phyloP scores from a whole-genome alignment of 2,888 invertebrate species.

The Theretra japonica region DNA sequence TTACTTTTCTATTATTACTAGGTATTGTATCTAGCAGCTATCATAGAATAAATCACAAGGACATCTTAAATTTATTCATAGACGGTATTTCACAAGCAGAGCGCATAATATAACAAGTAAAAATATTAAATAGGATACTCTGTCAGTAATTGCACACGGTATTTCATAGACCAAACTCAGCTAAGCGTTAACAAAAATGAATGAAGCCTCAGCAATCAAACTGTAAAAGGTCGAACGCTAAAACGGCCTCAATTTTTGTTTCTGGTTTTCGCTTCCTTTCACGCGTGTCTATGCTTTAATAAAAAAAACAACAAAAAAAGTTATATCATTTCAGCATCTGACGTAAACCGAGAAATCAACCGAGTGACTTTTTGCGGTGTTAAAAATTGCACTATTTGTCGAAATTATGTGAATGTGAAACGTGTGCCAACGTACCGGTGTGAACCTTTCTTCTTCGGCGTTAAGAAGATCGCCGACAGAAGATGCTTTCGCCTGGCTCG shows the following conservation, averaged over 20 bases:
- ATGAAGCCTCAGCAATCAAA: constrained; percentile 31
- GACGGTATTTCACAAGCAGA: neutral
- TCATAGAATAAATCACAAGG: neutral
- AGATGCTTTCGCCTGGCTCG: constrained; percentile 76
- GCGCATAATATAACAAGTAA: neutral
- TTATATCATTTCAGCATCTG: constrained; percentile 18
- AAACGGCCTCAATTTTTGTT: constrained; percentile 42
- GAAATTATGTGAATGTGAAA: constrained; percentile 17
- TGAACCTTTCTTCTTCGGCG: constrained; percentile 73
- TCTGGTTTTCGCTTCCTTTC: constrained; percentile 44
- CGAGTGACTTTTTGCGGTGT: constrained; percentile 14
- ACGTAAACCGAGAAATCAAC: constrained; percentile 18
- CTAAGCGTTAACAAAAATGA: constrained; percentile 30
- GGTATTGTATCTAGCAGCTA: neutral
- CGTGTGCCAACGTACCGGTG: constrained; percentile 64
- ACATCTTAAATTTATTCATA: neutral
- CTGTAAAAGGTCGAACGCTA: constrained; percentile 40
- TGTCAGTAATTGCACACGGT: neutral
- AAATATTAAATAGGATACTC: neutral
- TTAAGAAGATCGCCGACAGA: constrained; percentile 81
- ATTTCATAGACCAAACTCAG: constrained; percentile 13
- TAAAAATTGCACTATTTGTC: constrained; percentile 8
- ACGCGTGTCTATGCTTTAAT: constrained; percentile 27
- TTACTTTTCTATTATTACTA: neutral
- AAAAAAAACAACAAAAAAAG: constrained; percentile 21